Evolutionary conservation across 2,113 vertebrate species (phyloP), one percentile per base, ranked within the genome.

Genomic region (Erythrocercus mccallii): DNA sequence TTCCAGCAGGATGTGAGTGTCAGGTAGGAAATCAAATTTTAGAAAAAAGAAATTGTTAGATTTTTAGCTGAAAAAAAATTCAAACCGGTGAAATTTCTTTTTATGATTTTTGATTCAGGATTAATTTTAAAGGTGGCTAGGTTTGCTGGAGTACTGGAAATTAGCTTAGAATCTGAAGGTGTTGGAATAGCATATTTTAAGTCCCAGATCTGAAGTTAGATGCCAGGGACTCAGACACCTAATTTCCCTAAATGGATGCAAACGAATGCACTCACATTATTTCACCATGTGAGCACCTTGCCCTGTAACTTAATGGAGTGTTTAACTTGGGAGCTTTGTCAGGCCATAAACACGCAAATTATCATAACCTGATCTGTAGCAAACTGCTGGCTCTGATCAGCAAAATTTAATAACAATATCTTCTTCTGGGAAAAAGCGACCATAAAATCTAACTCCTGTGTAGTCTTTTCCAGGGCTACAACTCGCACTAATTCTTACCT

Each of bases 171-270:
- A 27, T 68, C 69, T 71, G 47, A 51, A 88, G 11, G 33, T 58
- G 42, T 56, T 78, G 45, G 60, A 84, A 62, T 30, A 74, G 24
- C 1, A 0, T 31, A 23, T 60, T 94, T 83, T 51, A 85, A 61
- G 58, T 92, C 69, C 22, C 65, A 74, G 53, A 60, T 86, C 37
- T 81, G 40, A 95, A 79, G 88, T 91, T 70, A 71, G 48, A 45
- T 90, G 79, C 48, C 45, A 78, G 44, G 9, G 42, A 71, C 83
- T 87, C 18, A 22, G 60, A 74, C 33, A 87, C 19, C 15, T 87
- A 61, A 94, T 88, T 95, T 82, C 85, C 61, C 86, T 89, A 81
- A 95, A 94, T 57, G 42, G 53, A 82, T 76, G n/a, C 77, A 92
- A 91, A 81, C 44, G 35, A 72, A 92, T 87, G 57, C 73, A 30